These are phyloP conservation scores for Ceyx cyanopectus DNA, from an alignment of 2,113 vertebrate species.

Conservation along the genomic window DNA sequence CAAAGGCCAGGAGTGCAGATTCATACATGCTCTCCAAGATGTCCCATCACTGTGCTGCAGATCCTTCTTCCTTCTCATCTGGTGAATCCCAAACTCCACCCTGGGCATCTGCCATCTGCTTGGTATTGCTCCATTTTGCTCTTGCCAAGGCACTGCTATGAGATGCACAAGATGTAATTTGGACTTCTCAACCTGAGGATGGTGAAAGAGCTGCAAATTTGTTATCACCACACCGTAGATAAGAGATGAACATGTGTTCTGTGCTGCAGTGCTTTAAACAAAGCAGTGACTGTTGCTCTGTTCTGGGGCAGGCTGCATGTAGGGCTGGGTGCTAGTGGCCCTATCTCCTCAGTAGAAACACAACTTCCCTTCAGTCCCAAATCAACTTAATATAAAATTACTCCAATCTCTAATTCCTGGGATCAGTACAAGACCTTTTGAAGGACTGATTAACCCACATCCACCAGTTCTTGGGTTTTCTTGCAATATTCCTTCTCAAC, in stretches of 20 bases:
- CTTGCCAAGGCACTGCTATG: not conserved
- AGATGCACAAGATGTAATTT: not conserved
- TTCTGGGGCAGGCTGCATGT: not conserved
- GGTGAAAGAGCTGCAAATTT: not conserved
- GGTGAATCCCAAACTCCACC: not conserved
- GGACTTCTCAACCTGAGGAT: not conserved
- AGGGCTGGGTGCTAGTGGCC: fast-evolving
- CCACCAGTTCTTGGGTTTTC: not conserved
- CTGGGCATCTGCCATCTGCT: not conserved
- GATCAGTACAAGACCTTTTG: not conserved
- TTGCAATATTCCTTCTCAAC: not conserved
- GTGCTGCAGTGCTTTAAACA: not conserved
- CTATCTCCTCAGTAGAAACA: not conserved
- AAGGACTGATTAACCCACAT: not conserved
- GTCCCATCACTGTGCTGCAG: not conserved
- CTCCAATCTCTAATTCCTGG: not conserved
- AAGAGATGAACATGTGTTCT: not conserved
- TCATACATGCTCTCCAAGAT: not conserved
- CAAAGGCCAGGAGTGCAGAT: not conserved
- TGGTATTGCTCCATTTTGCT: not conserved
- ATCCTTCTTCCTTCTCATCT: not conserved
- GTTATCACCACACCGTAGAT: not conserved
- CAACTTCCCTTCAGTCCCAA: not conserved
- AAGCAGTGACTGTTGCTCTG: not conserved
- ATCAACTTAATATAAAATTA: not conserved